Evolutionary conservation across 2,797 vertebrate species (phyloP).

Genomic region (Pseudochromis fuscus): DNA sequence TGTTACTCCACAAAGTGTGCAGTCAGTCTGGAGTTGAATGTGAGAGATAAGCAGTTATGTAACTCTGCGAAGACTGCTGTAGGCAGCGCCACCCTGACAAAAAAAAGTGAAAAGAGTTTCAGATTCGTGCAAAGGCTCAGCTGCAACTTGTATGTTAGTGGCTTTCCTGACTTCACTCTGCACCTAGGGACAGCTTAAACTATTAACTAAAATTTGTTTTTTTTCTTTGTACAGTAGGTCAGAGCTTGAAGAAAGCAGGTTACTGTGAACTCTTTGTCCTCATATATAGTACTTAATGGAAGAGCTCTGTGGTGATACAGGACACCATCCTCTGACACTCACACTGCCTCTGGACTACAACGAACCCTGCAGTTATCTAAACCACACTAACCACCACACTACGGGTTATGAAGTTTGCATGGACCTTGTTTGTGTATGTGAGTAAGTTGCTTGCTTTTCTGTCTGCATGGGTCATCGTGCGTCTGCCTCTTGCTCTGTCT

Average conservation of each 20-base stretch:
- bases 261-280: too few species aligned
- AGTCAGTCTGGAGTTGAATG: conserved; percentile 33
- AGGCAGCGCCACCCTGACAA: background rate
- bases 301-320: conserved; percentile 15
- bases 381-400: conserved; percentile 58
- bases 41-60: conserved; percentile 72
- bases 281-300: conserved; percentile 3
- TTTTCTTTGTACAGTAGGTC: background rate
- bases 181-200: too few species aligned
- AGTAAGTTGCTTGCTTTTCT: conserved; percentile 23
- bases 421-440: conserved; percentile 61
- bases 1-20: conserved; percentile 39
- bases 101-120: conserved; percentile 10
- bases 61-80: conserved; percentile 54
- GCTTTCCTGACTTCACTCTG: conserved; percentile 11
- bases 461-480: conserved; percentile 23
- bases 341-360: conserved; percentile 29
- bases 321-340: conserved; percentile 50
- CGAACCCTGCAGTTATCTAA: conserved; percentile 65
- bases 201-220: background rate
- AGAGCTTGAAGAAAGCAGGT: too few species aligned
- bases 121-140: conserved; percentile 12
- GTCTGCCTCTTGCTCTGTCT: conserved; percentile 30
- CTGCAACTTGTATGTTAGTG: conserved; percentile 13
- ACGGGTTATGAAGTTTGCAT: conserved; percentile 40